Evolutionary conservation across 2,888 invertebrate genomes (phyloP), one percentile per base, ranked within the genome.

Genomic region (Brachylomia viminalis): DNA sequence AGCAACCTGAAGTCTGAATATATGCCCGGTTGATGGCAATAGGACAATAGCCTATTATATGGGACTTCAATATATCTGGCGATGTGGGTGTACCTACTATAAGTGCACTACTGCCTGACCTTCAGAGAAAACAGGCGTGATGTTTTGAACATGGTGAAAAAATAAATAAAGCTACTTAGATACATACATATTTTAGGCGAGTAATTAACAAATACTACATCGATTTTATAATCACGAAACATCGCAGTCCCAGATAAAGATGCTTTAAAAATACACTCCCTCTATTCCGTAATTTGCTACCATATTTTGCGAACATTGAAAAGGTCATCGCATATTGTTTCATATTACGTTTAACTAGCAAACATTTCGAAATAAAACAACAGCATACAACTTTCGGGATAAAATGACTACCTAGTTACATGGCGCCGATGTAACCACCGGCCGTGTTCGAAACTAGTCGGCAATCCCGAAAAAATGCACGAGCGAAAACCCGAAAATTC

Each of bases 251-350:
- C 10, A 17, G 3, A 38, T 13, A 56, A 67, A 42, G 17, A 5
- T 27, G 7, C 38, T 38, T 58, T 42, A 17, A 27, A 38, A 33
- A 61, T 7, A 52, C n/a, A 45, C 59, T 20, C 0, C 62, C 56
- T 52, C n/a, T 65, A n/a, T n/a, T 30, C 17, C 30, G 10, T 8
- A 3, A 59, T 11, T 8, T 5, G 33, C 45, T 30, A 33, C 33
- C 10, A 59, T 65, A 65, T 45, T 52, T 65, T 52, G 15, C 7
- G 15, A 58, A 30, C 42, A 65, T 59, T 58, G 58, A 52, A 59
- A 33, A 59, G 42, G 49, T 42, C 27, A 58, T 27, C 27, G 17
- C 17, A 33, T 59, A 13, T 45, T 75, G 45, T 54, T 61, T 52
- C 20, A 58, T 76, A 54, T 20, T 42, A 42, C 23, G n/a, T 58